Conservation (phyloP, 2,888 invertebrate genomes). For the Campaea margaritaria region DNA sequence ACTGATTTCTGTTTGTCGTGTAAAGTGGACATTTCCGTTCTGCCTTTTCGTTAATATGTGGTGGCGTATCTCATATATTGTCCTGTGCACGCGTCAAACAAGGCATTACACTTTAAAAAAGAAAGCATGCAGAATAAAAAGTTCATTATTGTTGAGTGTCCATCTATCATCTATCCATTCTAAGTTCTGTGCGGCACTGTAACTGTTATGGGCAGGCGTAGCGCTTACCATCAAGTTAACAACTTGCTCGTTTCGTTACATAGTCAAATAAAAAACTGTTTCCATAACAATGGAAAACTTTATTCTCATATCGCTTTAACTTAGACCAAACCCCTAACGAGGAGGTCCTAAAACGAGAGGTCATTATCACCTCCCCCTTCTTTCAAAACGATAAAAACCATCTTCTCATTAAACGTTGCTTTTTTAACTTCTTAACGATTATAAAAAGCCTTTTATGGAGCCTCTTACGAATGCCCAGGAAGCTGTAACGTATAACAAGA, state of each 20-base stretch:
- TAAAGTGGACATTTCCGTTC: too few species aligned
- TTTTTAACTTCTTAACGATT: conserved; percentile 40
- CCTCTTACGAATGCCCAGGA: conserved; percentile 15
- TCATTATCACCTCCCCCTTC: conserved; percentile 70
- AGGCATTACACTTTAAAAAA: too few species aligned
- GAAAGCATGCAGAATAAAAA: too few species aligned
- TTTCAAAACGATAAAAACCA: conserved; percentile 56
- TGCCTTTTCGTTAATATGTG: too few species aligned
- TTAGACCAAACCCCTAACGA: conserved; percentile 43
- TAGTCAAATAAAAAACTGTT: background rate
- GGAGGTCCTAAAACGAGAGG: conserved; percentile 50
- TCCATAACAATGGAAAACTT: background rate
- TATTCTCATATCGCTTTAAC: conserved; percentile 21
- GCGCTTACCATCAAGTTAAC: too few species aligned
- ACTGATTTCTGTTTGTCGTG: too few species aligned
- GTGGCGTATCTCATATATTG: background rate
- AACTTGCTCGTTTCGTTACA: too few species aligned
- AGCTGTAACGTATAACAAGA: conserved; percentile 28
- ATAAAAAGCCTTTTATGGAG: conserved; percentile 41
- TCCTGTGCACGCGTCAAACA: too few species aligned
- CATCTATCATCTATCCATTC: too few species aligned
- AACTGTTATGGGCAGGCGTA: too few species aligned
- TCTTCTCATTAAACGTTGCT: conserved; percentile 58
- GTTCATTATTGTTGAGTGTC: too few species aligned
- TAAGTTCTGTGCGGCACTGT: too few species aligned